Percentiles rank a stretch among this genome's conserved stretches.
Evolutionary conservation across 2,888 invertebrate species (phyloP).

Genomic region (Hecatera dysodea): DNA sequence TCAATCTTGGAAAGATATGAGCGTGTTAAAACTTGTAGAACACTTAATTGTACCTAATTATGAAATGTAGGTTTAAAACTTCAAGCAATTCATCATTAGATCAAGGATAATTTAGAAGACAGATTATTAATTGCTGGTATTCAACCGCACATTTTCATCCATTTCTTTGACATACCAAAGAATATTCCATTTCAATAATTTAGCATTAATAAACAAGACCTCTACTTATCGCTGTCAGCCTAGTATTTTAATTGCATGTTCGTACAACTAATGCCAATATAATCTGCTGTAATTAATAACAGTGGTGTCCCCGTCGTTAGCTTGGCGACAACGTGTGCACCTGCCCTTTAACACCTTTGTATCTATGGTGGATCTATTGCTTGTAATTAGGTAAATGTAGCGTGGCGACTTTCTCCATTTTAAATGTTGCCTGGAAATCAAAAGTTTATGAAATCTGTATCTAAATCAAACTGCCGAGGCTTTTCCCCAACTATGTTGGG

Average conservation of each 20-base stretch:
- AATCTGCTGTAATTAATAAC: conserved; percentile 61
- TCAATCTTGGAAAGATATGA: no score
- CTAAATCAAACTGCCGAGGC: no score
- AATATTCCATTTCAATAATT: conserved; percentile 11
- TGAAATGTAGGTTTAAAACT: background rate
- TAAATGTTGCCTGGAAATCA: no score
- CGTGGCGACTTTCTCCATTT: conserved; percentile 18
- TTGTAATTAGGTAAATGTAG: conserved; percentile 25
- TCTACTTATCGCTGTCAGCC: conserved; percentile 34
- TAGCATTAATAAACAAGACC: conserved; percentile 7
- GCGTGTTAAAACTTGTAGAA: no score
- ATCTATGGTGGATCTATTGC: conserved; percentile 36
- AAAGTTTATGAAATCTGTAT: no score
- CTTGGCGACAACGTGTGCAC: conserved; percentile 47
- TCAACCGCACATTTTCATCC: background rate
- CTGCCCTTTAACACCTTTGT: conserved; percentile 49
- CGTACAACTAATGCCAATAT: conserved; percentile 43
- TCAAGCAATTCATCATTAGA: background rate
- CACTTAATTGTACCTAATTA: no score
- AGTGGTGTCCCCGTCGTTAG: conserved; percentile 37
- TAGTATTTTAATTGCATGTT: conserved; percentile 58
- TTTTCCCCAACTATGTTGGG: no score
- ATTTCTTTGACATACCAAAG: background rate
- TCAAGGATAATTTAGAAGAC: background rate
- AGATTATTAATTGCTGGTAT: background rate